These are phyloP conservation scores for Drosophila ambigua DNA, from an alignment of 1,140 invertebrate genomes.

Conservation along the genomic window DNA sequence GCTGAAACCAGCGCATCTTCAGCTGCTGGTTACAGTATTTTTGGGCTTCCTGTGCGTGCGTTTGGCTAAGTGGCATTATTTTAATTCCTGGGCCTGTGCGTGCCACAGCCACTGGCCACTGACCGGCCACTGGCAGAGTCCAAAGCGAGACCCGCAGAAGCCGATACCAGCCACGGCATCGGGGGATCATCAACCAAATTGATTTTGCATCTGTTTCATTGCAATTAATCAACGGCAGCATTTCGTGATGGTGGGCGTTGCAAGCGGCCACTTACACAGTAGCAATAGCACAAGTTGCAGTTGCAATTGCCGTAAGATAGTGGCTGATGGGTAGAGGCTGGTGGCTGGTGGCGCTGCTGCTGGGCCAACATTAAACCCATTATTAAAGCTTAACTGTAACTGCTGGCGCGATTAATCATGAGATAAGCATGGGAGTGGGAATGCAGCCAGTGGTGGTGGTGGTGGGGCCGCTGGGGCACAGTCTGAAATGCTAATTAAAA, in stretches of 20 bases:
- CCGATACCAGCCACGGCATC: conserved; percentile 1
- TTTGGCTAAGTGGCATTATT: conserved; percentile 53
- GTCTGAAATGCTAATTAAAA: conserved; percentile 77
- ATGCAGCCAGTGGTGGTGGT: no score
- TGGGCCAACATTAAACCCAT: conserved; percentile 61
- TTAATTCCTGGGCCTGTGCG: conserved; percentile 60
- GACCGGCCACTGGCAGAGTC: conserved; percentile 1
- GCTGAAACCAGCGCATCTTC: neutral
- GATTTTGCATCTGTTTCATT: conserved; percentile 71
- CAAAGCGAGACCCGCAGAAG: conserved; percentile 9
- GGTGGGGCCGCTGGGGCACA: neutral
- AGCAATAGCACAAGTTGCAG: neutral
- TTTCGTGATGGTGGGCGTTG: conserved; percentile 70
- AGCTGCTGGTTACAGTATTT: neutral
- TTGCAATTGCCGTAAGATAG: no score
- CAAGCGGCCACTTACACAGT: conserved; percentile 3
- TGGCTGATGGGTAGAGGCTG: neutral
- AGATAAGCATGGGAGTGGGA: conserved; percentile 62
- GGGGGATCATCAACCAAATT: conserved; percentile 58
- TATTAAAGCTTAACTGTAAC: conserved; percentile 77
- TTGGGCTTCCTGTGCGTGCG: conserved; percentile 49
- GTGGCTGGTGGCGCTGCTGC: conserved; percentile 6
- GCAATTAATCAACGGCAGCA: conserved; percentile 67
- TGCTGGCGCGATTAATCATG: conserved; percentile 72
- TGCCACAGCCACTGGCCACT: conserved; percentile 23